Conservation (phyloP, 2,113 vertebrate genomes). For the Gavia stellata region DNA sequence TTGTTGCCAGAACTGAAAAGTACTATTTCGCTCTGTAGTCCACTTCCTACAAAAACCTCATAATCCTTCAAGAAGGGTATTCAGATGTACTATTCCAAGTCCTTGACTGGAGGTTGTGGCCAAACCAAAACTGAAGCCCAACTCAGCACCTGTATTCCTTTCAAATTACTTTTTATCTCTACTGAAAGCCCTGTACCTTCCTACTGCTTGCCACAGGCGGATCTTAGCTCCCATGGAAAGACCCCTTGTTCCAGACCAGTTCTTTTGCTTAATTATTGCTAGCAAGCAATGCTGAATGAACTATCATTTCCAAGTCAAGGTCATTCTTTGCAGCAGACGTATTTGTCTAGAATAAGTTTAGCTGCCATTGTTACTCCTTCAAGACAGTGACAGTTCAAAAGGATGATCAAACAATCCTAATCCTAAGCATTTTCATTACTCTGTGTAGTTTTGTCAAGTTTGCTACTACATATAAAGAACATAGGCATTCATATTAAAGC, state of each 20-base stretch:
- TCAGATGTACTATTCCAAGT: neutral
- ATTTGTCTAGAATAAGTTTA: neutral
- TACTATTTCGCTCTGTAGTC: neutral
- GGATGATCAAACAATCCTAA: neutral
- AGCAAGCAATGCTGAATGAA: neutral
- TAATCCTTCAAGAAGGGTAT: neutral
- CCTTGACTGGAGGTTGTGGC: neutral
- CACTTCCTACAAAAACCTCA: neutral
- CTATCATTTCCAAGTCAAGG: neutral
- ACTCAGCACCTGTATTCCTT: neutral
- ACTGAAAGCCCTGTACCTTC: neutral
- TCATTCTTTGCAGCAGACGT: neutral
- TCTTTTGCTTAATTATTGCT: neutral
- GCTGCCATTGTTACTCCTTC: neutral
- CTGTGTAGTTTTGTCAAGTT: neutral
- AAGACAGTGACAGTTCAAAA: neutral
- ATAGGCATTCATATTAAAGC: neutral
- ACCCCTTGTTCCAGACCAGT: neutral
- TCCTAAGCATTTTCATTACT: neutral
- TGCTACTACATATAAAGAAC: neutral
- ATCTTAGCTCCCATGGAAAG: neutral
- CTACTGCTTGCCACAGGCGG: neutral
- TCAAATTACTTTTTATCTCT: neutral
- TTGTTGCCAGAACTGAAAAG: neutral
- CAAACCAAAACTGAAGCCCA: neutral